Evolutionary conservation across 1,140 invertebrate species (phyloP).

Genomic region (Drosophila arawakana): DNA sequence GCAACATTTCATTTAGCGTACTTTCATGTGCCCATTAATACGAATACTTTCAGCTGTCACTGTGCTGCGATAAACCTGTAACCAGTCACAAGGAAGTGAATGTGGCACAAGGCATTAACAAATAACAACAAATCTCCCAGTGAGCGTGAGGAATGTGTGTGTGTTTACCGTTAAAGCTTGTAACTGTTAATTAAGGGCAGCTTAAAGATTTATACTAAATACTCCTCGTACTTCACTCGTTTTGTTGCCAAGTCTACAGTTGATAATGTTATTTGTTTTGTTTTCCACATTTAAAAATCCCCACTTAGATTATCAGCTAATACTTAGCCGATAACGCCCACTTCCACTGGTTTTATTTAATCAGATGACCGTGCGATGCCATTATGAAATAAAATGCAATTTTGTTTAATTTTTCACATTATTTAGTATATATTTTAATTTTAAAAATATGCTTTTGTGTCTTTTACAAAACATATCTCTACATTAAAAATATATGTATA

Average conservation of each 20-base stretch:
- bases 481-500: slow-evolving; percentile 77
- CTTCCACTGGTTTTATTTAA: not conserved
- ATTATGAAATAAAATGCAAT: slow-evolving; percentile 1
- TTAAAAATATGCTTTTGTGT: slow-evolving; percentile 81
- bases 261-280: slow-evolving; percentile 11
- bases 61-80: slow-evolving; percentile 40
- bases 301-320: not conserved
- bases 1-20: slow-evolving; percentile 26
- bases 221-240: not conserved
- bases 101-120: slow-evolving; percentile 45
- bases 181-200: slow-evolving; percentile 39
- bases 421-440: slow-evolving; percentile 60
- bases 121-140: slow-evolving; percentile 12
- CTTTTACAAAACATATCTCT: slow-evolving; percentile 82
- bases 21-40: not conserved
- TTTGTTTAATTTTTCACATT: slow-evolving; percentile 51
- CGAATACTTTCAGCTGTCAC: slow-evolving; percentile 17
- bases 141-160: not conserved
- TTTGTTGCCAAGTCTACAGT: slow-evolving; percentile 15
- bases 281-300: slow-evolving; percentile 1
- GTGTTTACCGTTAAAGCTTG: slow-evolving; percentile 29
- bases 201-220: slow-evolving; percentile 15
- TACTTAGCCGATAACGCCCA: not conserved
- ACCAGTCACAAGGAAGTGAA: slow-evolving; percentile 49
- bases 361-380: slow-evolving; percentile 14